Evolutionary conservation across 2,888 invertebrate species (phyloP).

Genomic region (Endomychus coccineus): DNA sequence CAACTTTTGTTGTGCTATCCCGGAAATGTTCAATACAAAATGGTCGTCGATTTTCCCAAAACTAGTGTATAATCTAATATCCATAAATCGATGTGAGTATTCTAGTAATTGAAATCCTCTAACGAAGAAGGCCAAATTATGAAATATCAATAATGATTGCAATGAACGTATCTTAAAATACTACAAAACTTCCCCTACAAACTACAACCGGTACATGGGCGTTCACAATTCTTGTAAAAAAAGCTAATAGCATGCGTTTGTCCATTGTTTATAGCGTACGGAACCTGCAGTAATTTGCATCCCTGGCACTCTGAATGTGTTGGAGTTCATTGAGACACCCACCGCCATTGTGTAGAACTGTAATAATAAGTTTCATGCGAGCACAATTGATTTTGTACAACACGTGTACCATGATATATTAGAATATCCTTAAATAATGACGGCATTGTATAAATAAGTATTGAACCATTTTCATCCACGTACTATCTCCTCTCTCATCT

Average conservation of each 20-base stretch:
- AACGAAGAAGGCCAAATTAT: too few species aligned
- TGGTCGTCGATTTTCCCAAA: too few species aligned
- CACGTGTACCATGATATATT: slow-evolving; percentile 43
- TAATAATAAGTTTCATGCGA: slow-evolving; percentile 34
- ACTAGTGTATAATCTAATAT: too few species aligned
- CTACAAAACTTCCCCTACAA: too few species aligned
- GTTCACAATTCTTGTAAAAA: slow-evolving; percentile 14
- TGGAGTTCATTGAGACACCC: slow-evolving; percentile 41
- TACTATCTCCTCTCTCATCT: slow-evolving; percentile 7
- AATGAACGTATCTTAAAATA: too few species aligned
- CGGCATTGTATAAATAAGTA: slow-evolving; percentile 35
- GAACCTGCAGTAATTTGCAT: slow-evolving; percentile 36
- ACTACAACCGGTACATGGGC: too few species aligned
- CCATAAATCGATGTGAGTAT: too few species aligned
- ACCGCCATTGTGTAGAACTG: slow-evolving; percentile 37
- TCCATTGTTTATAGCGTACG: slow-evolving; percentile 30
- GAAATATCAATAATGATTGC: too few species aligned
- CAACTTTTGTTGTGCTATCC: too few species aligned
- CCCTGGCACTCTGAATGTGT: slow-evolving; percentile 37
- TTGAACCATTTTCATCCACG: slow-evolving; percentile 16
- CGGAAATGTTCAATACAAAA: too few species aligned
- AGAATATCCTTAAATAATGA: too few species aligned
- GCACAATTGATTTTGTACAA: slow-evolving; percentile 42
- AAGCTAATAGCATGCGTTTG: slow-evolving; percentile 27
- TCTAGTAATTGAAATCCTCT: too few species aligned